Base-by-base conservation (phyloP, 2,797 vertebrate genomes). In the Margarornis squamiger region DNA sequence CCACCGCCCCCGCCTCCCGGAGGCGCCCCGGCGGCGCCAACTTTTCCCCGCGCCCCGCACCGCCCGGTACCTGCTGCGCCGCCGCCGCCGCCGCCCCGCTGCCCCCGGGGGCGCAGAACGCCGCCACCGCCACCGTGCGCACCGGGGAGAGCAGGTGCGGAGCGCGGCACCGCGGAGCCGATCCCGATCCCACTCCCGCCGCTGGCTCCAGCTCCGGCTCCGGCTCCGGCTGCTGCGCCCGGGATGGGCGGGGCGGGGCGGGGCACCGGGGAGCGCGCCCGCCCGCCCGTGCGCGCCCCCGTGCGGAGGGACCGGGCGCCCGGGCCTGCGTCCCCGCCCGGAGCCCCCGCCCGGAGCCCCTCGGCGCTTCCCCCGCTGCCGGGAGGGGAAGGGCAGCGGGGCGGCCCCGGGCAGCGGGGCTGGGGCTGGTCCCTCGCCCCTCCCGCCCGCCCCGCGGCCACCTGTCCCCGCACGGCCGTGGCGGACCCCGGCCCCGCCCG, bases 1-100 rank as follows among this genome's bases (percentile, higher is more conserved):
- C 49, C 21, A 3, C 30, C 59, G 27, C 79, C 57, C 51, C 86
- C 66, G 45, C 88, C 79, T 74, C 62, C 86, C 77, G 9, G 12
- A 62, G 80, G 65, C 65, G 65, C 59, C 76, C 84, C 63, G 30
- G 65, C 65, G 55, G 85, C 73, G 34, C 67, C 77, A 86, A 86
- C 68, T 92, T 87, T 59, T 46, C 34, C 52, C 73, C 73, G 46
- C 54, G 75, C 74, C 30, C 74, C 80, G 34, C 70, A 23, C 63
- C 55, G 61, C 55, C 41, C 73, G 63, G 61, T 88, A 93, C 92
- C 86, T 91, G 88, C 80, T 45, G 68, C 67, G 41, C 72, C 58
- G 74, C 67, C 71, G 61, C 38, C 67, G 41, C 72, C 58, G 74
- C 72, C 72, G 63, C 70, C 74, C 66, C 63, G 45, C 81, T 73